These are phyloP conservation scores for Rhabdomys dilectus DNA, from an alignment of 2,113 vertebrate species.

Conservation along the genomic window DNA sequence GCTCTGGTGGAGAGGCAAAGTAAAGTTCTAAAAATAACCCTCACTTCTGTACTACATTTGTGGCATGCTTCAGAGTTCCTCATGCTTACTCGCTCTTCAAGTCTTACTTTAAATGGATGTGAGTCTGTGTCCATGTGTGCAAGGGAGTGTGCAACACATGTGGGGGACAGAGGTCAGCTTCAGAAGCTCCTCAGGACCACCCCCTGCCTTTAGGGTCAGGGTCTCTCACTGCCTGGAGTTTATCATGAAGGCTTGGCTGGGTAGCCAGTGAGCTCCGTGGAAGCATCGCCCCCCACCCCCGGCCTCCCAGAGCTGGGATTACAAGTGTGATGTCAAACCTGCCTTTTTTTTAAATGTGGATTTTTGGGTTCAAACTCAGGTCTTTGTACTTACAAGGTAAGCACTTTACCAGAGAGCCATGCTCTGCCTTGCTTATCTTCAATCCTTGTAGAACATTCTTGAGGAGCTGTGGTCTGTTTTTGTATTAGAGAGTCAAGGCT, in stretches of 20 bases:
- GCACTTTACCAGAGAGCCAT: too few species aligned
- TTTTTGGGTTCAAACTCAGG: background rate
- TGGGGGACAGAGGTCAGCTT: background rate
- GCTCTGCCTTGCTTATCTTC: background rate
- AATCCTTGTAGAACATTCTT: background rate
- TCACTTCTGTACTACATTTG: background rate
- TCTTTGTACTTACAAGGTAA: background rate
- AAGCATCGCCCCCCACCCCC: too few species aligned
- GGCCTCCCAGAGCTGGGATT: background rate
- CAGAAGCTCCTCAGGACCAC: background rate
- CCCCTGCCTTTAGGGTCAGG: background rate
- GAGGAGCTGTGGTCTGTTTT: slow-evolving; percentile 14
- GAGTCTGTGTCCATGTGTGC: background rate
- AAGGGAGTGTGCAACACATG: background rate
- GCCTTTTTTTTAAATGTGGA: background rate
- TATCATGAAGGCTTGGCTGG: background rate
- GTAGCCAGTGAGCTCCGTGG: background rate
- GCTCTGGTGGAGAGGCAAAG: background rate
- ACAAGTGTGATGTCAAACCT: background rate
- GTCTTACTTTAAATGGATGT: background rate
- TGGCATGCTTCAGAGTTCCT: background rate
- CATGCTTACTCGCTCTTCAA: background rate
- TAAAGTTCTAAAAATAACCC: background rate
- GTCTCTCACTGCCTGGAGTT: background rate
- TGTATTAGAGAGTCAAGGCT: background rate